Conservation (phyloP, 1,140 invertebrate genomes). For the Brachionus koreanus region DNA sequence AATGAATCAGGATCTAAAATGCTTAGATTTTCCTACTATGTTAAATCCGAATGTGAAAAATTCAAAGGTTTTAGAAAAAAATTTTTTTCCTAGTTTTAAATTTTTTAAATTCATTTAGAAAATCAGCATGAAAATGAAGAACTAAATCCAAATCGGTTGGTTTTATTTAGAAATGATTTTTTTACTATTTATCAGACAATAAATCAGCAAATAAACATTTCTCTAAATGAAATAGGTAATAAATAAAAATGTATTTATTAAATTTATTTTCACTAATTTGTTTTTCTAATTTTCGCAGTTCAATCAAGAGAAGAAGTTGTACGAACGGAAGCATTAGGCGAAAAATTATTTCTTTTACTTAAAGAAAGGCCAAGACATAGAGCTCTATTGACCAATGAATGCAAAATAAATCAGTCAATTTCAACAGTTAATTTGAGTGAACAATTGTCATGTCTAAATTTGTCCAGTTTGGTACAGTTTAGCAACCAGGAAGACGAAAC, state of each 20-base stretch:
- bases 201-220: slow-evolving; percentile 20
- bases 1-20: slow-evolving; percentile 21
- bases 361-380: slow-evolving; percentile 42
- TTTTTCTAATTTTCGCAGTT: neutral
- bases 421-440: neutral
- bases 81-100: neutral
- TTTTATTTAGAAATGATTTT: slow-evolving; percentile 42
- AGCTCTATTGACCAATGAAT: slow-evolving; percentile 40
- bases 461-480: slow-evolving; percentile 4
- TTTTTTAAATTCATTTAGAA: neutral
- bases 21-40: slow-evolving; percentile 41
- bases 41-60: slow-evolving; percentile 32
- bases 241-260: neutral
- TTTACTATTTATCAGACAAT: slow-evolving; percentile 29
- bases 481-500: slow-evolving; percentile 42
- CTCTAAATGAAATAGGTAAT: slow-evolving; percentile 33
- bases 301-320: slow-evolving; percentile 29
- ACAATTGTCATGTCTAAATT: neutral
- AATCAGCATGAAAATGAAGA: slow-evolving; percentile 21
- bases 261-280: neutral
- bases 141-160: neutral
- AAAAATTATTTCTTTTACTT: slow-evolving; percentile 24
- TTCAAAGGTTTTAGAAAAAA: neutral
- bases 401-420: slow-evolving; percentile 37
- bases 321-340: slow-evolving; percentile 44